A percentile compares a stretch with the other conserved stretches of the same genome.
Evolutionary conservation across 2,888 invertebrate genomes (phyloP).

Genomic region (Drosophila nigricruria): DNA sequence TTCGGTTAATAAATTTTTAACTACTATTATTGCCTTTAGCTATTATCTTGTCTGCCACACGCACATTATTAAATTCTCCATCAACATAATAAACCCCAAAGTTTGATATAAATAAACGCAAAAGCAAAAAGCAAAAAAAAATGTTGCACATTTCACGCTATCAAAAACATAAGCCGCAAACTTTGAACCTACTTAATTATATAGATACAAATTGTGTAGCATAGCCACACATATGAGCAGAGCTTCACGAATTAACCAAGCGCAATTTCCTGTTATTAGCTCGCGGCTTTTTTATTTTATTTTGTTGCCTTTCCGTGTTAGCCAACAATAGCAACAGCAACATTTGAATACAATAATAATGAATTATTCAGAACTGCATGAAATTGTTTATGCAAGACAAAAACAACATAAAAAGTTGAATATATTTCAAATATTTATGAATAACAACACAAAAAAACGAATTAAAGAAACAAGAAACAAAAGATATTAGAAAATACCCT

Average conservation of each 20-base stretch:
- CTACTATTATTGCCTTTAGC: not conserved
- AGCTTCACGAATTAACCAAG: constrained; percentile 4
- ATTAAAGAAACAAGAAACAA: not conserved
- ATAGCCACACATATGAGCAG: not conserved
- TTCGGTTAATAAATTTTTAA: not conserved
- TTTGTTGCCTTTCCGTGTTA: constrained; percentile 2
- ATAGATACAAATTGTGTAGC: constrained; percentile 9
- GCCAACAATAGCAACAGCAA: constrained; percentile 4
- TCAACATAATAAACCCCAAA: not conserved
- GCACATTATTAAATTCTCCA: constrained; percentile 9
- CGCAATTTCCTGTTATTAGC: constrained; percentile 12
- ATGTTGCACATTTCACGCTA: not conserved
- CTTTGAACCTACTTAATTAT: constrained; percentile 20
- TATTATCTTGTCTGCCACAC: not conserved
- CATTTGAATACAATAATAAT: constrained; percentile 26
- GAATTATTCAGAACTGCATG: constrained; percentile 44
- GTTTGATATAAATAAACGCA: not conserved
- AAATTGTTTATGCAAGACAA: constrained; percentile 1
- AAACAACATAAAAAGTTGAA: constrained; percentile 3
- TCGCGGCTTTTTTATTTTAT: constrained; percentile 1
- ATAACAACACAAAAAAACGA: not conserved
- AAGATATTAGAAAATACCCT: not conserved
- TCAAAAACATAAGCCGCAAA: constrained; percentile 38
- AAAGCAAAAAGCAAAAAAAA: not conserved
- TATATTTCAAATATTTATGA: constrained; percentile 10